A percentile compares a stretch with the other conserved stretches of the same genome.
These are phyloP conservation scores for Zaprionus nigranus DNA, from an alignment of 1,140 invertebrate species.

Conservation along the genomic window DNA sequence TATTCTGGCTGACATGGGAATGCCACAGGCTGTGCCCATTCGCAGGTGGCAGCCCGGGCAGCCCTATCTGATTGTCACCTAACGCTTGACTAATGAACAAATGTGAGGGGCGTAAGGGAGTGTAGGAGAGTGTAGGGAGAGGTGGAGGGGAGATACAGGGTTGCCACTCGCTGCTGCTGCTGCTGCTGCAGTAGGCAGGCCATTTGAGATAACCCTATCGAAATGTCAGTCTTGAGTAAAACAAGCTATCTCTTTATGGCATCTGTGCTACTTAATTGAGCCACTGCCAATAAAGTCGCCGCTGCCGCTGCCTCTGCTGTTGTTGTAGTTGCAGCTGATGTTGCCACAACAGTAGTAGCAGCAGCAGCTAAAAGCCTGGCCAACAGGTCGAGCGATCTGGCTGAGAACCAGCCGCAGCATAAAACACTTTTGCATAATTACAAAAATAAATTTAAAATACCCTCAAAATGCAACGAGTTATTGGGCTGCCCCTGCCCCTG, in stretches of 20 bases:
- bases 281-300: conserved; percentile 37
- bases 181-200: conserved; percentile 43
- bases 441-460: conserved; percentile 27
- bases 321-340: background rate
- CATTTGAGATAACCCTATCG: conserved; percentile 67
- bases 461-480: conserved; percentile 23
- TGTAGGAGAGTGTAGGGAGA: too few species aligned
- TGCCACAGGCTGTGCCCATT: conserved; percentile 58
- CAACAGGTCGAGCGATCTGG: background rate
- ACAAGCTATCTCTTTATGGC: conserved; percentile 64
- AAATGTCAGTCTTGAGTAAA: conserved; percentile 57
- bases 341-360: background rate
- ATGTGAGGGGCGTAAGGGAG: conserved; percentile 22
- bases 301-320: background rate
- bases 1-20: conserved; percentile 52
- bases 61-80: conserved; percentile 77
- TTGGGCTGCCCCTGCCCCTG: background rate
- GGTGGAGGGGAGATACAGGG: background rate
- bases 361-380: conserved; percentile 13
- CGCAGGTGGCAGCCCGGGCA: conserved; percentile 27
- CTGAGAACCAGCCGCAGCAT: background rate
- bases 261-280: conserved; percentile 76
- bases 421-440: conserved; percentile 53
- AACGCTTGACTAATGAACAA: conserved; percentile 79
- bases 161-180: background rate